Evolutionary conservation across 2,888 invertebrate genomes (phyloP), one percentile per base, ranked within the genome.

Genomic region (Oxyteleia sp.): DNA sequence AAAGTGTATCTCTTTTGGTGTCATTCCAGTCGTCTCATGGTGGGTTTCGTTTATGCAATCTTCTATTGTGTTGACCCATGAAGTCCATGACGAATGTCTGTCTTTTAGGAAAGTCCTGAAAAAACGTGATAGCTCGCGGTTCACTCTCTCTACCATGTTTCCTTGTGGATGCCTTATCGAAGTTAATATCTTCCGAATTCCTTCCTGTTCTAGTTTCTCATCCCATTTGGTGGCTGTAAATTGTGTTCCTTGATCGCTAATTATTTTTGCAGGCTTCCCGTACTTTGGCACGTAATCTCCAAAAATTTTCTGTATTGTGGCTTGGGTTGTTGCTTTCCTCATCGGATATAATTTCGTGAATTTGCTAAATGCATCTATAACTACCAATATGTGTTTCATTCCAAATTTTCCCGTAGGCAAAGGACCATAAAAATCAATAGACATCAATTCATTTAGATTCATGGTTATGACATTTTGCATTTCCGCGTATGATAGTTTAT

Each of bases 371-470:
- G 29, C 75, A 55, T 76, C 81, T 0, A 75, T 53, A 4, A 49
- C 53, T 0, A 53, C 83, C 4, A 79, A 23, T 2, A 84, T 51
- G 41, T 83, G 38, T 43, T 55, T 61, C 11, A 26, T 29, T 0
- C 55, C 61, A 0, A 35, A 66, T 5, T 29, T 51, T 8, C 26
- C 20, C 1, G n/a, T 63, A 4, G 84, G 80, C 15, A 81, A 15
- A 0, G 84, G 80, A 2, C 74, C 81, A 41, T 57, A 78, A 47
- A 66, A 78, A 41, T 84, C 81, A 5, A 81, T 68, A 4, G 76
- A 76, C 1, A 78, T 26, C 4, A 68, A 23, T 7, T 84, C 72
- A 11, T 51, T 26, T 7, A 64, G 29, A 4, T 45, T 63, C n/a
- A n/a, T n/a, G n/a, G n/a, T n/a, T n/a, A 26, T n/a, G 29, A 35